Conservation (phyloP, 2,888 invertebrate species). For the Pollenia amentaria region DNA sequence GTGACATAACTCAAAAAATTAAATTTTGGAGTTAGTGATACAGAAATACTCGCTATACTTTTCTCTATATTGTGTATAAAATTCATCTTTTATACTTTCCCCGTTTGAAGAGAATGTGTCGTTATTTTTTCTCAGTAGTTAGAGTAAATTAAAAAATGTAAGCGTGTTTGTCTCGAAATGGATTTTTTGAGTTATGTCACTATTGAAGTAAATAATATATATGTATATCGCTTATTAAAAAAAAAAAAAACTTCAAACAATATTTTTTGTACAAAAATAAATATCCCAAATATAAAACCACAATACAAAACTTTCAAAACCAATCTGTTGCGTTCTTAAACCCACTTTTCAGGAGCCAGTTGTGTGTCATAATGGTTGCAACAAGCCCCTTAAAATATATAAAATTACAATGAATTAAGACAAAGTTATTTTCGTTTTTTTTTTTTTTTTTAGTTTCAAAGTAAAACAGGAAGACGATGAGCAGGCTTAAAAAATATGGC, state of each 20-base stretch:
- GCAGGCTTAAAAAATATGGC: conserved; percentile 36
- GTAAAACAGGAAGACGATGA: conserved; percentile 12
- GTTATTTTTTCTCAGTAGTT: too few species aligned
- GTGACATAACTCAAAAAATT: too few species aligned
- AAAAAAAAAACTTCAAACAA: not conserved
- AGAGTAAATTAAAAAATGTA: too few species aligned
- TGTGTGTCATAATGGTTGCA: not conserved
- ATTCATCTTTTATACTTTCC: too few species aligned
- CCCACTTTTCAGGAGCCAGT: not conserved
- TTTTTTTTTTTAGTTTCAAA: conserved; percentile 54
- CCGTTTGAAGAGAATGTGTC: too few species aligned
- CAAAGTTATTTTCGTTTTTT: not conserved
- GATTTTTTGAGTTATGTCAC: too few species aligned
- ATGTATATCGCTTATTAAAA: too few species aligned
- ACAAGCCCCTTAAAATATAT: not conserved
- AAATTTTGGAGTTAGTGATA: too few species aligned
- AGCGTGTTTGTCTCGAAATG: too few species aligned
- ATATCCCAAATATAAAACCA: not conserved
- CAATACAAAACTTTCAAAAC: conserved; percentile 16
- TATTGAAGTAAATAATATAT: too few species aligned
- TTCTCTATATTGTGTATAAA: too few species aligned
- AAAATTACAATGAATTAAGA: conserved; percentile 40
- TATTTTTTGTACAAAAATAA: not conserved
- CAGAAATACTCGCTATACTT: too few species aligned
- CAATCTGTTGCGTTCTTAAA: conserved; percentile 38